Evolutionary conservation across 2,888 invertebrate genomes (phyloP).

Genomic region (Odontocolon sp.): DNA sequence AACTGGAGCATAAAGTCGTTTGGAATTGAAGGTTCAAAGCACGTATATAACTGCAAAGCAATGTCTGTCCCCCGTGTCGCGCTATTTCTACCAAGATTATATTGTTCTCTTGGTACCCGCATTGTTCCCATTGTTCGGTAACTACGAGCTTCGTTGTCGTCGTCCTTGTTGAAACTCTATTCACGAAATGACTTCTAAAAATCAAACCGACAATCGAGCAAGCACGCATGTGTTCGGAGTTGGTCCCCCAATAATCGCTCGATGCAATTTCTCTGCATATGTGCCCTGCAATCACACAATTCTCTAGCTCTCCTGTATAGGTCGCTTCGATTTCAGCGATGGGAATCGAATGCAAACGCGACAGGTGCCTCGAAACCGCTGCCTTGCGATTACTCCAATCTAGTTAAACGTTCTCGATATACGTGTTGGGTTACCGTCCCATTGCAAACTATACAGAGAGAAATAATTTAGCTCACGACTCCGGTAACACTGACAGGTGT

Average conservation of each 20-base stretch:
- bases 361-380: conserved; percentile 50
- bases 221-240: background rate
- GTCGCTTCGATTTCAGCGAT: conserved; percentile 17
- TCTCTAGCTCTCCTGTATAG: background rate
- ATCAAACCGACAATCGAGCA: conserved; percentile 52
- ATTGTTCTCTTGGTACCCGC: conserved; percentile 62
- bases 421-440: background rate
- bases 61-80: conserved; percentile 51
- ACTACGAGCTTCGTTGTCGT: conserved; percentile 46
- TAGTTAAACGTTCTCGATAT: conserved; percentile 26
- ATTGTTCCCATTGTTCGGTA: conserved; percentile 64
- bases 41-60: background rate
- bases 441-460: background rate
- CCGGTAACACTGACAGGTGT: conserved; percentile 44
- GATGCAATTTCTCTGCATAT: background rate
- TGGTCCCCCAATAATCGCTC: background rate
- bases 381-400: conserved; percentile 46
- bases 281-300: background rate
- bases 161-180: conserved; percentile 33
- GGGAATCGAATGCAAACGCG: conserved; percentile 46
- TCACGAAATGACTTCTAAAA: conserved; percentile 64
- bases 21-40: conserved; percentile 6
- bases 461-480: conserved; percentile 33
- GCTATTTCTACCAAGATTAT: conserved; percentile 47
- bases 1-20: no score